phyloP scores from a whole-genome alignment of 2,797 vertebrate genomes.

The Microcaecilia unicolor region DNA sequence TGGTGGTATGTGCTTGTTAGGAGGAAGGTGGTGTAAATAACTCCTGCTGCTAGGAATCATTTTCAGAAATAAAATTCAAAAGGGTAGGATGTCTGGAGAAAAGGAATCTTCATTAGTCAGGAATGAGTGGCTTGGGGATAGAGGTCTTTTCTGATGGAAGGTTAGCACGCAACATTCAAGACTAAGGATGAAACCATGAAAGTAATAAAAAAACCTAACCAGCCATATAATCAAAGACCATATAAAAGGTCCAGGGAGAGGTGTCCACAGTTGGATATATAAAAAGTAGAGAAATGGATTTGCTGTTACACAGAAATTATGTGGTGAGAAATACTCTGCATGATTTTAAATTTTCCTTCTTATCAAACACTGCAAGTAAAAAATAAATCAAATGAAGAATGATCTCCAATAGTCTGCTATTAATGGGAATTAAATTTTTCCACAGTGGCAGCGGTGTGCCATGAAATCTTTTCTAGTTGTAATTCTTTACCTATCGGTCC shows the following conservation, averaged over 20 bases:
- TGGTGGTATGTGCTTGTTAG: no score
- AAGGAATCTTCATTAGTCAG: conserved; percentile 1
- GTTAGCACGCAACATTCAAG: background rate
- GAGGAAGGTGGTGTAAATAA: background rate
- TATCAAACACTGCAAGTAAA: background rate
- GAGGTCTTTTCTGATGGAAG: background rate
- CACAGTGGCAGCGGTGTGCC: background rate
- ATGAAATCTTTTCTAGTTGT: background rate
- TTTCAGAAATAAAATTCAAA: background rate
- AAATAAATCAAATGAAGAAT: background rate
- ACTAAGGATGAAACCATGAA: conserved; percentile 1
- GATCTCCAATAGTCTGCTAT: background rate
- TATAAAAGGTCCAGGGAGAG: background rate
- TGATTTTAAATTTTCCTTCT: accelerated
- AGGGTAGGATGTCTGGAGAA: background rate
- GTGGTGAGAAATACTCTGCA: background rate
- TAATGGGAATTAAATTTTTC: background rate
- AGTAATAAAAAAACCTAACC: conserved; percentile 2
- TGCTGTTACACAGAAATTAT: conserved; percentile 2
- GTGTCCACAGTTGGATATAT: background rate
- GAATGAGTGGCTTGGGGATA: background rate
- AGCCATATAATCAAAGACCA: conserved; percentile 4
- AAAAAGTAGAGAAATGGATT: background rate
- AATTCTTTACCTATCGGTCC: background rate
- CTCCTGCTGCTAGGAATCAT: background rate